Evolutionary conservation across 2,113 vertebrate genomes (phyloP), one percentile per base, ranked within the genome.

Genomic region (Pristiophorus japonicus): DNA sequence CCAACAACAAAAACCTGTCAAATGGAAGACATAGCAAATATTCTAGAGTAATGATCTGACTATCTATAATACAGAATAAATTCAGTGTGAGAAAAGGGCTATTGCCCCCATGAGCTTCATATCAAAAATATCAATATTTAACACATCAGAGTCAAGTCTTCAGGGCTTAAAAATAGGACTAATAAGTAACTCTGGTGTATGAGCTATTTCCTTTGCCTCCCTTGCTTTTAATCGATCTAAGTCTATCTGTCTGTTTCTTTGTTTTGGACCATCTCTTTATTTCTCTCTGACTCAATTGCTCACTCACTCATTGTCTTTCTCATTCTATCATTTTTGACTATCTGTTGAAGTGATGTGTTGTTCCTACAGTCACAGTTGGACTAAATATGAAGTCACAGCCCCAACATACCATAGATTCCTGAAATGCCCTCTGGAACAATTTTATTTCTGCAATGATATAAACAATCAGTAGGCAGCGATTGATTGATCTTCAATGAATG

Each of bases 71-170:
- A 47, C 42, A 8, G 16, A 92, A 92, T 63, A 88, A 88, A 88
- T 88, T 88, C 24, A 87, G 30, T 59, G 5, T 59, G 88, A 91
- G 27, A 20, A 34, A 55, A 91, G 38, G 88, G 4, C 55, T 63
- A 14, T n/a, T 81, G 63, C 55, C 55, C 88, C 34, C 59, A 38
- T 59, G 18, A 92, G 62, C n/a, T 92, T 65, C n/a, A 63, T 22
- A 34, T 92, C 16, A 65, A 65, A 63, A 63, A 65, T 63, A 92
- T 63, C 88, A 63, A 63, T 92, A 42, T 63, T 65, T 63, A 91
- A 34, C 34, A 91, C 75, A 88, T 88, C 47, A 91, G 59, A 78
- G 59, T 91, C 88, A 62, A 91, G n/a, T 62, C 27, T 92, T 34
- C 14, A 65, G 87, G 27, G 27, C 14, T 90, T 34, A 90, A 62